These are phyloP conservation scores for Parnassius mnemosyne DNA, from an alignment of 2,888 invertebrate species.

Conservation along the genomic window DNA sequence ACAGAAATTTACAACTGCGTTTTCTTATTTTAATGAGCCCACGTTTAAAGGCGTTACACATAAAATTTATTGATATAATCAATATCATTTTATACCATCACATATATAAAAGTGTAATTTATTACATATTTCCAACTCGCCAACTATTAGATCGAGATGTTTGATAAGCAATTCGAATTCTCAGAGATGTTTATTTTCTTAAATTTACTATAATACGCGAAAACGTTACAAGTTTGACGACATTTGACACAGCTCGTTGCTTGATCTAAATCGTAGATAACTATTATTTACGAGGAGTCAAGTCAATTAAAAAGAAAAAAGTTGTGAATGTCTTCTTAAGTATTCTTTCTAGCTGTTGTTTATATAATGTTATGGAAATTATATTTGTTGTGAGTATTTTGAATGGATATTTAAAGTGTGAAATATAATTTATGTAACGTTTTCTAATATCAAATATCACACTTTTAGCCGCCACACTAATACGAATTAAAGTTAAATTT, in stretches of 20 bases:
- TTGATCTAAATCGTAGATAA: constrained; percentile 16
- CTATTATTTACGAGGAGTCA: constrained; percentile 13
- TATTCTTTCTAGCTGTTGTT: constrained; percentile 3
- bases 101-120: constrained; percentile 43
- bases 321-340: not conserved
- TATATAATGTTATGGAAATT: constrained; percentile 6
- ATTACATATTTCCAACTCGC: constrained; percentile 29
- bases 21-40: constrained; percentile 48
- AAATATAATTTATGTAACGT: constrained; percentile 5
- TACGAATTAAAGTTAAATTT: too few species aligned
- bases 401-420: constrained; percentile 5
- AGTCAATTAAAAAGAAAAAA: constrained; percentile 10
- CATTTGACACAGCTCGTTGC: constrained; percentile 22
- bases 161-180: constrained; percentile 18
- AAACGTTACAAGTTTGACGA: constrained; percentile 17
- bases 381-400: not conserved
- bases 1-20: constrained; percentile 50
- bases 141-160: constrained; percentile 16
- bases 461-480: too few species aligned
- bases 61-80: constrained; percentile 50
- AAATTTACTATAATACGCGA: constrained; percentile 20
- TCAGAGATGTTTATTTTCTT: constrained; percentile 17
- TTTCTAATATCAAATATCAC: too few species aligned
- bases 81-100: constrained; percentile 45
- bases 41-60: constrained; percentile 39